A percentile compares a stretch with the other conserved stretches of the same genome.
These are phyloP conservation scores for Gymnogyps californianus DNA, from an alignment of 2,113 vertebrate species.

Conservation along the genomic window DNA sequence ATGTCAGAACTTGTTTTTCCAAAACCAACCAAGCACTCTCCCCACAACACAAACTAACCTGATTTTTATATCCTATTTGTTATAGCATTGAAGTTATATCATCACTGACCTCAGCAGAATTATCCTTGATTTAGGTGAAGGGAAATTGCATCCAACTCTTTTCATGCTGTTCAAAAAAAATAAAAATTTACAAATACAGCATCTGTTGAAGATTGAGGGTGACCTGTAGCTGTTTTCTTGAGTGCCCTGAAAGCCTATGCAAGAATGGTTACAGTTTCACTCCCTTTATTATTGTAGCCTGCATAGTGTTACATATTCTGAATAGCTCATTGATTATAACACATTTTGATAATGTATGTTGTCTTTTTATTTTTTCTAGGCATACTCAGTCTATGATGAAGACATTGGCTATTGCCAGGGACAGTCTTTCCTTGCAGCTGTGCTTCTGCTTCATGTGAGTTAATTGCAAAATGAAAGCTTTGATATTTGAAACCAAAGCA, in stretches of 20 bases:
- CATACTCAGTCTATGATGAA: conserved; percentile 96
- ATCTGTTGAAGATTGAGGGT: neutral
- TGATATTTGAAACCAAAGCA: neutral
- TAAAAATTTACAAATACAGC: neutral
- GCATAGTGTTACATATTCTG: neutral
- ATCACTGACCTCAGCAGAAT: neutral
- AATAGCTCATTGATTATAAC: neutral
- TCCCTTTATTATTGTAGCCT: neutral
- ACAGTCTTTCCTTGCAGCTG: conserved; percentile 96
- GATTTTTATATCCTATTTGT: neutral
- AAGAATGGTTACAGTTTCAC: neutral
- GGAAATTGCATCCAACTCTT: neutral
- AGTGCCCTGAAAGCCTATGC: neutral
- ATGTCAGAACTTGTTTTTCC: neutral
- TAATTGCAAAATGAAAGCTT: conserved; percentile 20
- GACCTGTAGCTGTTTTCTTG: neutral
- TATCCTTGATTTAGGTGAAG: neutral
- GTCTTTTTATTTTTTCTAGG: conserved; percentile 71
- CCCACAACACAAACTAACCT: neutral
- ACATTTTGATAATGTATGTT: neutral
- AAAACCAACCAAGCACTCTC: neutral
- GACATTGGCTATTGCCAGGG: conserved; percentile 99
- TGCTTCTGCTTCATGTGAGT: conserved; percentile 96
- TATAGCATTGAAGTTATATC: rapidly evolving
- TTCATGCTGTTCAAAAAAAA: neutral